Evolutionary conservation across 2,888 invertebrate species (phyloP).

Genomic region (Bombylius major): DNA sequence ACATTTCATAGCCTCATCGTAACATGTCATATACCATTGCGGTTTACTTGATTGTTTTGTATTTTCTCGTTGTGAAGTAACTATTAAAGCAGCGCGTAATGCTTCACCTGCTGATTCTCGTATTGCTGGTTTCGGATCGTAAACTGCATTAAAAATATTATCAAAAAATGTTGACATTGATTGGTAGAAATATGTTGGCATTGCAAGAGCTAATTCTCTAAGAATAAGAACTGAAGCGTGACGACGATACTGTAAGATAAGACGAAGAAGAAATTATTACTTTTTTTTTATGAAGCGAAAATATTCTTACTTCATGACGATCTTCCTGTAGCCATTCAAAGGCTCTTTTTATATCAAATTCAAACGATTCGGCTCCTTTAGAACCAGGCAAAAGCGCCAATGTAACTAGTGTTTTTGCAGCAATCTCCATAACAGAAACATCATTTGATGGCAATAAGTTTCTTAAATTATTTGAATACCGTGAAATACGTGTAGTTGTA

Average conservation of each 20-base stretch:
- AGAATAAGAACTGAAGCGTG: slow-evolving; percentile 87
- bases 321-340: slow-evolving; percentile 92
- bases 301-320: slow-evolving; percentile 55
- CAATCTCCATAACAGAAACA: slow-evolving; percentile 88
- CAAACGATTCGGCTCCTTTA: slow-evolving; percentile 93
- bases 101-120: slow-evolving; percentile 90
- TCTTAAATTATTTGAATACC: slow-evolving; percentile 86
- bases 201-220: slow-evolving; percentile 85
- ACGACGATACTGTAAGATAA: slow-evolving; percentile 50
- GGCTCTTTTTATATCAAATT: slow-evolving; percentile 91
- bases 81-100: slow-evolving; percentile 84
- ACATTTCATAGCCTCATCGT: slow-evolving; percentile 73
- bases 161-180: slow-evolving; percentile 90
- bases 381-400: slow-evolving; percentile 85
- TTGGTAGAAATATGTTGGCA: slow-evolving; percentile 95
- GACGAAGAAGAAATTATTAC: background rate
- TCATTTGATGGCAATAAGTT: slow-evolving; percentile 84
- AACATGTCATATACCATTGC: slow-evolving; percentile 87
- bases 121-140: slow-evolving; percentile 82
- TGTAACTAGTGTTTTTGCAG: slow-evolving; percentile 89
- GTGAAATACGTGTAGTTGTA: slow-evolving; percentile 74
- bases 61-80: slow-evolving; percentile 92
- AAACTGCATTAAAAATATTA: slow-evolving; percentile 78
- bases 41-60: slow-evolving; percentile 81
- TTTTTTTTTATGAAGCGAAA: background rate